Conservation (phyloP, 2,888 invertebrate genomes). For the Papilio demoleus region DNA sequence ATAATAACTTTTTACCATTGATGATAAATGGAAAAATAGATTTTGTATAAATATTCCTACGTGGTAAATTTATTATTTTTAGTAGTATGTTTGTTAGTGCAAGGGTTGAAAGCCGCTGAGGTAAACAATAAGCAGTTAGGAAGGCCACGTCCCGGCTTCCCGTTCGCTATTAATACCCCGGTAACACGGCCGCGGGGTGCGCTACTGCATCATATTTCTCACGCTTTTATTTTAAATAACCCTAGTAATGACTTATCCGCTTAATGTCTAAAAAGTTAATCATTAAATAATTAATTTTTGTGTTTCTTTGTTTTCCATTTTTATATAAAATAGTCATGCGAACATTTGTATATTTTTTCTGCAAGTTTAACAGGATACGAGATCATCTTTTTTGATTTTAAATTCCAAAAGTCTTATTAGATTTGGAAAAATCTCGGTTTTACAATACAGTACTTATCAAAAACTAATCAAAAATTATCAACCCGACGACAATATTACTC, state of each 20-base stretch:
- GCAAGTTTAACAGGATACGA: too few species aligned
- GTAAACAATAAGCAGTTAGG: slow-evolving; percentile 65
- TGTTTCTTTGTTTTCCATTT: neutral
- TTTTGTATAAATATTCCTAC: neutral
- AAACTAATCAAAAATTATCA: neutral
- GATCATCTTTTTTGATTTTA: too few species aligned
- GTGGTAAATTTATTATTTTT: neutral
- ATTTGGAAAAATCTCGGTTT: too few species aligned
- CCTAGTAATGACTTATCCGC: slow-evolving; percentile 1
- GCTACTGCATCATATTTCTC: slow-evolving; percentile 37
- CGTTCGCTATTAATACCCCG: slow-evolving; percentile 62
- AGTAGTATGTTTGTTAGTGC: slow-evolving; percentile 36
- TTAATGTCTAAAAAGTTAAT: neutral
- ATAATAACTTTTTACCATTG: neutral
- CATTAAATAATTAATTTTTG: neutral
- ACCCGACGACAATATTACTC: neutral
- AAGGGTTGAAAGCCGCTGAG: slow-evolving; percentile 63
- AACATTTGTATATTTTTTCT: too few species aligned
- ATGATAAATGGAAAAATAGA: neutral
- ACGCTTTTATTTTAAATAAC: slow-evolving; percentile 33
- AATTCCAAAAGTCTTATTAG: too few species aligned
- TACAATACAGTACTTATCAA: too few species aligned
- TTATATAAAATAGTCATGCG: too few species aligned
- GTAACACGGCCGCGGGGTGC: slow-evolving; percentile 43
- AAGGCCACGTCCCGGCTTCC: slow-evolving; percentile 65